Evolutionary conservation across 2,797 vertebrate genomes (phyloP).

Genomic region (Podarcis lilfordi): DNA sequence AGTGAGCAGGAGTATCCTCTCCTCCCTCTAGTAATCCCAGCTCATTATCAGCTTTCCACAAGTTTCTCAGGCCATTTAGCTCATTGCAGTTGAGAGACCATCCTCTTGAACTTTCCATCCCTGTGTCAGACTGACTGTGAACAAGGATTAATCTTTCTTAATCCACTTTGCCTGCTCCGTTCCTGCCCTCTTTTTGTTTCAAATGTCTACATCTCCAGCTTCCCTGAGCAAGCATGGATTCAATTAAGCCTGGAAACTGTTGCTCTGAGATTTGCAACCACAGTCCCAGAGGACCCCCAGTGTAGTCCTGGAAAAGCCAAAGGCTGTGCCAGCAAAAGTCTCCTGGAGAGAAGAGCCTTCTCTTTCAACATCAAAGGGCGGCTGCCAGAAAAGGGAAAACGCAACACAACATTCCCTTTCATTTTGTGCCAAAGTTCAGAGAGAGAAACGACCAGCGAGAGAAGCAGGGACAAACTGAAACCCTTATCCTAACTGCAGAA

Average conservation of each 20-base stretch:
- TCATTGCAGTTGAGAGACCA: background rate
- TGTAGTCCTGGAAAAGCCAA: background rate
- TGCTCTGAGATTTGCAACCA: background rate
- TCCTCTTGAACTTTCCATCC: background rate
- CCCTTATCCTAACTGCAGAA: background rate
- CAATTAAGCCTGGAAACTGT: background rate
- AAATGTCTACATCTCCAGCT: background rate
- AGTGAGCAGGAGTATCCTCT: background rate
- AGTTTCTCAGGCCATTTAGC: background rate
- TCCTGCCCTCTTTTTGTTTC: background rate
- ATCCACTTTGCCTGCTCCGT: background rate
- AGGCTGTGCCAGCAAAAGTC: background rate
- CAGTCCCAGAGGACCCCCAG: background rate
- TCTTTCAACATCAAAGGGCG: conserved; percentile 5
- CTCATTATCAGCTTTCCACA: background rate
- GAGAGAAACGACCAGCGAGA: background rate
- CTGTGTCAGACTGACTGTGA: background rate
- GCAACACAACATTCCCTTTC: background rate
- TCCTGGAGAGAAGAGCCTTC: background rate
- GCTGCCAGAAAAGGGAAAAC: background rate
- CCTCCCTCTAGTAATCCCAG: background rate
- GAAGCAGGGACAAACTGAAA: background rate
- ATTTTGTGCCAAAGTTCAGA: conserved; percentile 9
- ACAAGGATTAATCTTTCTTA: conserved; percentile 13
- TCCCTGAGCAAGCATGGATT: conserved; percentile 8